Conservation (phyloP, 2,113 vertebrate species). For the Gopherus evgoodei region DNA sequence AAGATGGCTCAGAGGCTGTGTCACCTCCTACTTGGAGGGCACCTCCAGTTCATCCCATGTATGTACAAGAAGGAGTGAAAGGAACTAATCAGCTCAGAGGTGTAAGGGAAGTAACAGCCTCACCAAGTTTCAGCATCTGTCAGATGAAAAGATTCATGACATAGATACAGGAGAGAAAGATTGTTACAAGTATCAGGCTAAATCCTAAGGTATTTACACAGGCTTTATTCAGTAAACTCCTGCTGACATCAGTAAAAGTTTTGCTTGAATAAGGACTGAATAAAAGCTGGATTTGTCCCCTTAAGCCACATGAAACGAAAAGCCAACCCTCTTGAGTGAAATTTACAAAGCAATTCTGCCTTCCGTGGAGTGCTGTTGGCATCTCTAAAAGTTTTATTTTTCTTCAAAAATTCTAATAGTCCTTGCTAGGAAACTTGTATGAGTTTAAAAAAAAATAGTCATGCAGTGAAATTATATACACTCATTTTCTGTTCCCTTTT, state of each 20-base stretch:
- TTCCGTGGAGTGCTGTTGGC: not conserved
- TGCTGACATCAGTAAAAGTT: not conserved
- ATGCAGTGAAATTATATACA: slow-evolving; percentile 46
- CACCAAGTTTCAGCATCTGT: not conserved
- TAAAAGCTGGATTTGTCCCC: not conserved
- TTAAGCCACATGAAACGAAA: not conserved
- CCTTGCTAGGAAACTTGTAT: not conserved
- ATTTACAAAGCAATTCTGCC: slow-evolving; percentile 34
- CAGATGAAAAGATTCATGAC: not conserved
- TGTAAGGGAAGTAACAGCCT: slow-evolving; percentile 10
- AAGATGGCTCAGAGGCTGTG: slow-evolving; percentile 17
- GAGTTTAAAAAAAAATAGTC: slow-evolving; percentile 38
- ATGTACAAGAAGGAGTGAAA: slow-evolving; percentile 33
- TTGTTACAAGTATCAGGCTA: not conserved
- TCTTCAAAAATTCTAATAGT: not conserved
- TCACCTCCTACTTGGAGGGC: slow-evolving; percentile 47
- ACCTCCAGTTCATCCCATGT: not conserved
- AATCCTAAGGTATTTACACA: not conserved
- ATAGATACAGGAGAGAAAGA: not conserved
- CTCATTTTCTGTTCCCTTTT: slow-evolving; percentile 31
- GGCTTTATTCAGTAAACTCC: not conserved
- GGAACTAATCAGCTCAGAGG: slow-evolving; percentile 4
- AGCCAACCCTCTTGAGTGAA: slow-evolving; percentile 1
- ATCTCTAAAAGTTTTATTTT: slow-evolving; percentile 57
- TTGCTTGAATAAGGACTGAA: not conserved